Percentiles rank a stretch among this genome's conserved stretches.
Conservation (phyloP, 1,140 invertebrate species). For the Pseudachorutes palmiensis region DNA sequence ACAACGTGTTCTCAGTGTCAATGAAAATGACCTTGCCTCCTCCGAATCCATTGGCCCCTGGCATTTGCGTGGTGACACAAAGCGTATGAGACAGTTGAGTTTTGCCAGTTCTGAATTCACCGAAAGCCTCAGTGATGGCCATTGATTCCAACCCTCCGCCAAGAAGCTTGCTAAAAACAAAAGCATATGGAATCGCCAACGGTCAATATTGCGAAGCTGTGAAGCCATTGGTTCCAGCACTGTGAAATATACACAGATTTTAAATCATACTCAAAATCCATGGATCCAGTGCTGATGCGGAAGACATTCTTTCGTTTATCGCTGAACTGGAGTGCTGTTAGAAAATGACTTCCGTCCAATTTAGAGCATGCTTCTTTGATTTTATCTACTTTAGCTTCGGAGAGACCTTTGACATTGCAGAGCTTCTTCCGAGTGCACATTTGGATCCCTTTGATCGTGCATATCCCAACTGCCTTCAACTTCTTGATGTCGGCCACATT, state of each 20-base stretch:
- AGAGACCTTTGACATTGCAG: constrained; percentile 65
- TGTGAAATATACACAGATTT: too few relatives aligned
- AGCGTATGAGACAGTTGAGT: constrained; percentile 69
- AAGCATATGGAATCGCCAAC: constrained; percentile 14
- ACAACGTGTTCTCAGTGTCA: constrained; percentile 78
- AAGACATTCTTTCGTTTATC: constrained; percentile 63
- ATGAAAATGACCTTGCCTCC: constrained; percentile 72
- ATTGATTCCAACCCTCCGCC: constrained; percentile 79
- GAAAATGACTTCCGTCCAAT: constrained; percentile 53
- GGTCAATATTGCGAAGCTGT: too few relatives aligned
- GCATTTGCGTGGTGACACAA: constrained; percentile 68
- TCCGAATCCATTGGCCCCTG: constrained; percentile 55
- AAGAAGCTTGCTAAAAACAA: constrained; percentile 57
- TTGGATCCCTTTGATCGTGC: constrained; percentile 69
- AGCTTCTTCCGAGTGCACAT: constrained; percentile 70
- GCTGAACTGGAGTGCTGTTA: constrained; percentile 65
- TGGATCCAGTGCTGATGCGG: constrained; percentile 62
- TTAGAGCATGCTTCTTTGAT: constrained; percentile 67
- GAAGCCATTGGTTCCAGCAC: too few relatives aligned
- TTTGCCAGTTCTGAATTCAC: constrained; percentile 75
- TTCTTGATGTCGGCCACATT: constrained; percentile 65
- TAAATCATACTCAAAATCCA: constrained; percentile 58
- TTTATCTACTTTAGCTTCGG: constrained; percentile 72
- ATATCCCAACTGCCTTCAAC: constrained; percentile 65
- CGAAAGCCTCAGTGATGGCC: constrained; percentile 82